Conservation (phyloP, 2,888 invertebrate species). For the Tolmerus cingulatus region DNA sequence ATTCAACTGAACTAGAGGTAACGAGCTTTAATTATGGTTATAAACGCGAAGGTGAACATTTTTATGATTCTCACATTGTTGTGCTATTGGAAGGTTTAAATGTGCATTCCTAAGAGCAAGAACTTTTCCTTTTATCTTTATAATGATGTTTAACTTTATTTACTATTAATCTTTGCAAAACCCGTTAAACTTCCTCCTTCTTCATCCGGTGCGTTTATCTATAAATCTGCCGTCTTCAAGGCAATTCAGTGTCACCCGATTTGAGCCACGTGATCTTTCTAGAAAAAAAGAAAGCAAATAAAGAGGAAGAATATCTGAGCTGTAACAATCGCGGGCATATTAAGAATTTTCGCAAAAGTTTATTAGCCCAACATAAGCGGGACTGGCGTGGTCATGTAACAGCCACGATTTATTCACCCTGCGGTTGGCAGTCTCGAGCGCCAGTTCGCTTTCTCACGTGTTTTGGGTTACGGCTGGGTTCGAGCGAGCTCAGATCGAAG, state of each 20-base stretch:
- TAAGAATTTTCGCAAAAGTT: background rate
- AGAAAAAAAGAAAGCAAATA: background rate
- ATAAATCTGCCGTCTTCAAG: background rate
- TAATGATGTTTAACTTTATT: background rate
- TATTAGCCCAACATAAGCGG: background rate
- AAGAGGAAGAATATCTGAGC: background rate
- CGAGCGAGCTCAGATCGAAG: background rate
- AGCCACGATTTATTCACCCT: background rate
- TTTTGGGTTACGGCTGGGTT: background rate
- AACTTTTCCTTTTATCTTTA: background rate
- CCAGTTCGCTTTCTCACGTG: constrained; percentile 26
- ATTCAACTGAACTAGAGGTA: background rate
- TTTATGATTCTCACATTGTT: background rate
- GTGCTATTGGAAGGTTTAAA: background rate
- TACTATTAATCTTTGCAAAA: background rate
- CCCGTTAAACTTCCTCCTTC: background rate
- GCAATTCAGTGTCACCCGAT: background rate
- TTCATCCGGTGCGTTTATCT: background rate
- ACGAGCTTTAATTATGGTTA: background rate
- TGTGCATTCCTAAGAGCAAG: background rate
- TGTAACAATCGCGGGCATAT: background rate
- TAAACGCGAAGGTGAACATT: background rate
- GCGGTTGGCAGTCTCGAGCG: constrained; percentile 7
- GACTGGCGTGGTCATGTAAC: background rate
- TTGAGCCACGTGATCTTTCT: background rate